Percentiles rank a stretch among this genome's conserved stretches.
Conservation (phyloP, 2,888 invertebrate species). For the Chrysolina oricalcia region DNA sequence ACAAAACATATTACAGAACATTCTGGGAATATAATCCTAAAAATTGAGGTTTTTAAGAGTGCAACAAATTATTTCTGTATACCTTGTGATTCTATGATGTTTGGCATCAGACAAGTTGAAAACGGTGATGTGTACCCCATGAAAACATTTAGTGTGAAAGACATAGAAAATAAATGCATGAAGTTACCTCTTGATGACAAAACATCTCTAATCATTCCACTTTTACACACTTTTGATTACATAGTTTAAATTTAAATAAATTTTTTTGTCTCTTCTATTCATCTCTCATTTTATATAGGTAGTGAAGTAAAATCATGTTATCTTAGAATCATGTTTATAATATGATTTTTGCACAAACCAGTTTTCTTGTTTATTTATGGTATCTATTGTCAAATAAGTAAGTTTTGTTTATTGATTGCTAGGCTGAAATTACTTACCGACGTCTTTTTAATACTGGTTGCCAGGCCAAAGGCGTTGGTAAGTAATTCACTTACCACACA, state of each 20-base stretch:
- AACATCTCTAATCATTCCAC: slow-evolving; percentile 21
- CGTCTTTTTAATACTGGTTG: too few species aligned
- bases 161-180: slow-evolving; percentile 30
- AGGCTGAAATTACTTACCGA: too few species aligned
- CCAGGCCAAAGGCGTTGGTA: too few species aligned
- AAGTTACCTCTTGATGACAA: slow-evolving; percentile 29
- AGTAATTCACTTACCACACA: too few species aligned
- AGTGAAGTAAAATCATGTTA: too few species aligned
- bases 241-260: too few species aligned
- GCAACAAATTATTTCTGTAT: slow-evolving; percentile 4
- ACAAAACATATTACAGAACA: not conserved
- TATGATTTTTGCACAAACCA: too few species aligned
- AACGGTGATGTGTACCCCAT: slow-evolving; percentile 11
- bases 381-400: too few species aligned
- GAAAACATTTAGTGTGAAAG: slow-evolving; percentile 19
- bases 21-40: slow-evolving; percentile 1
- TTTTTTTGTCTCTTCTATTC: not conserved
- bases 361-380: too few species aligned
- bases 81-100: slow-evolving; percentile 30
- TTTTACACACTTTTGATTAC: slow-evolving; percentile 27
- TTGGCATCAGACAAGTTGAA: slow-evolving; percentile 24
- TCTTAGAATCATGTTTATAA: too few species aligned
- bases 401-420: too few species aligned
- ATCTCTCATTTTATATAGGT: not conserved
- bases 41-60: slow-evolving; percentile 21